Conservation (phyloP, 2,888 invertebrate genomes). For the Torymus auratus region DNA sequence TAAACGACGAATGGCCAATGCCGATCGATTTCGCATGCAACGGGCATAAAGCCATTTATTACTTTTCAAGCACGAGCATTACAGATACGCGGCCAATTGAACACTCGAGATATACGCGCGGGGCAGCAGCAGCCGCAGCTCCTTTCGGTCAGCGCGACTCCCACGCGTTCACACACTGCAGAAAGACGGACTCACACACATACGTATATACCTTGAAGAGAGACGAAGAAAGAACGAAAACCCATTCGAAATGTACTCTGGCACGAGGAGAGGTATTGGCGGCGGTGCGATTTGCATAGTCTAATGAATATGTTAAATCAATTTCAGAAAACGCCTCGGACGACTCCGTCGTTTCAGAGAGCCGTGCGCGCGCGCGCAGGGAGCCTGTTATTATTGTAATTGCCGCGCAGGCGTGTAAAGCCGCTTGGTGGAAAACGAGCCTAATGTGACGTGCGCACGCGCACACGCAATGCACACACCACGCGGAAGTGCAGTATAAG, state of each 20-base stretch:
- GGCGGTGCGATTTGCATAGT: conserved; percentile 70
- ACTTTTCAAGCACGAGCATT: conserved; percentile 35
- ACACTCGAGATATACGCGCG: conserved; percentile 41
- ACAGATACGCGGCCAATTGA: conserved; percentile 43
- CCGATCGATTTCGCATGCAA: conserved; percentile 42
- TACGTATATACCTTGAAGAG: no score
- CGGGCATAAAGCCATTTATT: conserved; percentile 39
- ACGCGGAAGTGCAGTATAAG: conserved; percentile 44
- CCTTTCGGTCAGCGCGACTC: conserved; percentile 17
- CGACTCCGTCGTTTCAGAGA: conserved; percentile 23
- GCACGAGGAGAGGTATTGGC: not conserved
- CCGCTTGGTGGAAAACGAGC: conserved; percentile 75
- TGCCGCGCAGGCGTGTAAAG: conserved; percentile 73
- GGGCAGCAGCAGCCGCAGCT: not conserved
- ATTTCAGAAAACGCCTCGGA: conserved; percentile 72
- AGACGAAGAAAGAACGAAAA: not conserved
- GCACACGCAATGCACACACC: conserved; percentile 10
- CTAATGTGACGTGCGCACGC: conserved; percentile 70
- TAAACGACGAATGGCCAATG: conserved; percentile 24
- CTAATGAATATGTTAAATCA: conserved; percentile 76
- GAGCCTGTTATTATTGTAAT: conserved; percentile 76
- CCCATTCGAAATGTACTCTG: not conserved
- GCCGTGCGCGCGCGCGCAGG: conserved; percentile 32
- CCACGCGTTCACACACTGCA: conserved; percentile 14
- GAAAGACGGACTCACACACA: no score